Evolutionary conservation across 1,140 invertebrate species (phyloP), one percentile per base, ranked within the genome.

Genomic region (Tetragonula clypearis): DNA sequence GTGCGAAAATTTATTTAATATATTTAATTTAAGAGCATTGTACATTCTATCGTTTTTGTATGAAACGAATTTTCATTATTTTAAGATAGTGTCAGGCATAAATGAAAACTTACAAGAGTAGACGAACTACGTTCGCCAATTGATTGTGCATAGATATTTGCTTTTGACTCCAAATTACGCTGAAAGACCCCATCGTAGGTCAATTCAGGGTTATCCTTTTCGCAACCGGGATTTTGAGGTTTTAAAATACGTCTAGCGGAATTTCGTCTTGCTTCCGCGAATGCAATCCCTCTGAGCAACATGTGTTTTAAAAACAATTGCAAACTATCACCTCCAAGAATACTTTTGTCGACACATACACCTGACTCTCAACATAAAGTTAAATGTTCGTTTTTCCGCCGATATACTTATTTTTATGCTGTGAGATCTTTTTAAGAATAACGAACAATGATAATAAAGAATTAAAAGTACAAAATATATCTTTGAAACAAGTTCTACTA

Each of bases 201-300:
- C 26, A 87, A 35, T 56, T 90, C 88, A n/a, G 77, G 11, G 15
- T 55, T 55, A 30, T 90, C 88, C 58, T 79, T 89, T 15, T 90
- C 88, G 26, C 72, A 82, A 68, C 76, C 30, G 5, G 86, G 76
- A 79, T 83, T 75, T 41, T 88, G 87, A 2, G 82, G 3, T 23
- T 87, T 90, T 15, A 85, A 58, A 68, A 89, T 86, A 9, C 87
- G 87, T 23, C 87, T 85, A 30, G 87, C 82, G 35, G 87, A 89
- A 85, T 77, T 89, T 56, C 87, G 85, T 30, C 88, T 84, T 19
- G 79, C 86, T 53, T 90, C 88, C 30, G 88, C 85, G n/a, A 90
- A 90, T 17, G 88, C 88, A 19, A 90, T 87, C 15, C 86, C 88
- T 58, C 88, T 74, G 15, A 87, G 58, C 69, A 90, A 60, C 88